Base-by-base conservation (phyloP, 92 coral and sea anemone species). In the Pocillopora grandis region DNA sequence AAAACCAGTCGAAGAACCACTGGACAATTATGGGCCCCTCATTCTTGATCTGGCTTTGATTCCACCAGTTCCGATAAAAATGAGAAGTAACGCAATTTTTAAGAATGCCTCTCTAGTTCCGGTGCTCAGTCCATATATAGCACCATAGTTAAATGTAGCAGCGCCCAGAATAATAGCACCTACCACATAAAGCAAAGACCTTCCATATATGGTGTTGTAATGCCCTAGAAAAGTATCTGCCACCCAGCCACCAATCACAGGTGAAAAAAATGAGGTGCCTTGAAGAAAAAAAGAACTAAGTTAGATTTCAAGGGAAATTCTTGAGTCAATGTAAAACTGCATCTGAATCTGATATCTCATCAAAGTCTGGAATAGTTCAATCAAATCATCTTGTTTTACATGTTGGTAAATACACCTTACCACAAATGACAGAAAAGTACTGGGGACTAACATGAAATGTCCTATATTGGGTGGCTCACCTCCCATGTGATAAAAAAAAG, bases 221-320 rank as follows among this genome's bases (percentile, higher is more conserved):
- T 91, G 93, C n/a, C 98, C 98, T 21, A 81, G 75, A 20, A 81
- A 75, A 1, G 94, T 82, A 68, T 95, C 98, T 16, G 98, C 98
- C 31, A 92, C 60, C 96, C 95, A 87, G 35, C 98, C 98, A 21
- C 94, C 98, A 14, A 95, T 69, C 56, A 95, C 85, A 52, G 98
- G 98, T 35, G 95, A 79, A 72, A 89, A 84, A 86, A 86, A 95
- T 76, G 94, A 92, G 36, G 94, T 82, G 7, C 98, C 98, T 95
- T 20, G 5, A n/a, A 18, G 21, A 21, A 12, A 42, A 5, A 20
- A 12, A 20, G 14, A 20, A 42, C 52, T 42, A 36, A 9, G n/a
- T 37, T 37, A 14, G 0, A 58, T 17, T 31, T 62, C 72, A 14
- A 71, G 17, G 37, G 16, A 49, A 42, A 7, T 42, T 42, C 52